Conservation (phyloP, 2,113 vertebrate species). For the Salvelinus namaycush region DNA sequence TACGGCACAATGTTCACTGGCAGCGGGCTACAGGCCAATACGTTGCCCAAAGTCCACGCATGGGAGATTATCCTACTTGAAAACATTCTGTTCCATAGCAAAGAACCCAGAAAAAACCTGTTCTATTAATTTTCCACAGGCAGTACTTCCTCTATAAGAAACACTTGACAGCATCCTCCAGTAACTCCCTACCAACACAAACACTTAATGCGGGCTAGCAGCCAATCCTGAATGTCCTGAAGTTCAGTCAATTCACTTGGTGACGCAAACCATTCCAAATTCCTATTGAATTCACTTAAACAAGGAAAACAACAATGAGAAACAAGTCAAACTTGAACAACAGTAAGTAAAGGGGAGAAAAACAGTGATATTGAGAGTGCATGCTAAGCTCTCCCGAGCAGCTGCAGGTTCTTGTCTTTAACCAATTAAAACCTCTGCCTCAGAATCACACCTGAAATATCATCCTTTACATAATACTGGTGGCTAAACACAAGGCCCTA, state of each 20-base stretch:
- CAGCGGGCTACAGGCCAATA: not conserved
- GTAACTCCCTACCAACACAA: not conserved
- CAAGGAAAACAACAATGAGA: not conserved
- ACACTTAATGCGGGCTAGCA: not conserved
- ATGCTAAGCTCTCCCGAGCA: too few species aligned
- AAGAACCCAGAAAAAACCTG: not conserved
- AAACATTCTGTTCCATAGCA: slow-evolving; percentile 1
- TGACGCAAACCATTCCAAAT: slow-evolving; percentile 1
- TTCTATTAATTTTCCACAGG: not conserved
- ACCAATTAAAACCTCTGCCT: too few species aligned
- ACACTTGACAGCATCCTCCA: not conserved
- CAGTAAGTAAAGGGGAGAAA: too few species aligned
- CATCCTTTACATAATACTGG: too few species aligned
- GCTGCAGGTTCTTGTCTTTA: too few species aligned
- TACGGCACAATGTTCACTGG: not conserved
- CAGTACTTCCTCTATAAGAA: slow-evolving; percentile 6
- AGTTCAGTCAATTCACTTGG: not conserved
- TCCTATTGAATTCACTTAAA: slow-evolving; percentile 6
- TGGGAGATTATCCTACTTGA: slow-evolving; percentile 2
- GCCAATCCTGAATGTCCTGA: not conserved
- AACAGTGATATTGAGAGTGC: too few species aligned
- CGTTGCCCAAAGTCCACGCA: not conserved
- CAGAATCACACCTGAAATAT: too few species aligned
- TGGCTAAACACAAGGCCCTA: too few species aligned
- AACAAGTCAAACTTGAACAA: too few species aligned